Evolutionary conservation across 1,140 invertebrate species (phyloP), one percentile per base, ranked within the genome.

Genomic region (Papilio glaucus): DNA sequence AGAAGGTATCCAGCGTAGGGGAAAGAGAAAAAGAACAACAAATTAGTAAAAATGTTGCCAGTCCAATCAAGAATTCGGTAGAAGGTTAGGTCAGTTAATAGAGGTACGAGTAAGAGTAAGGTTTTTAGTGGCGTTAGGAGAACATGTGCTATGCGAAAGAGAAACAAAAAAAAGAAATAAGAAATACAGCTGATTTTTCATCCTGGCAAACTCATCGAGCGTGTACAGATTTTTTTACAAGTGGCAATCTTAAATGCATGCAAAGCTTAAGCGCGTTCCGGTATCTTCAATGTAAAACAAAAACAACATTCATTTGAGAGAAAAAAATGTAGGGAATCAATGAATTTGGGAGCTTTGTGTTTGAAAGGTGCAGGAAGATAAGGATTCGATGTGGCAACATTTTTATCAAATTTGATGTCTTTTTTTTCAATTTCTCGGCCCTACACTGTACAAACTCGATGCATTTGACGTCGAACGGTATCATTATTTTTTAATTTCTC

Each of bases 391-490:
- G 69, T 87, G 90, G 90, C 90, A 92, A 92, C 90, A 92, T 84
- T 86, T 84, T 80, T 76, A 85, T 78, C 75, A 83, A 86, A 82
- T 78, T 76, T 77, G 79, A 78, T 76, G 77, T 82, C 76, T 75
- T 76, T 80, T 73, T 78, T 80, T 78, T 78, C 79, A 80, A 75
- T 77, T 77, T 77, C 72, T 74, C 72, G 77, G 70, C 42, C 76
- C 84, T 87, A 88, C 85, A 90, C 90, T 92, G 90, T 92, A 92
- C 90, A 91, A 45, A 86, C 90, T 92, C 90, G 90, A 90, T 91
- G 82, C 79, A 73, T 79, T 76, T 65, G 38, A 26, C 2, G 37
- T 73, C n/a, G 71, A 76, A 70, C 76, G 77, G 65, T 73, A 79
- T 80, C 77, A 72, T 73, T 82, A 71, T 65, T 71, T 68, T 49